Conservation (phyloP, 2,888 invertebrate species). For the Iselma pallidipennis region DNA sequence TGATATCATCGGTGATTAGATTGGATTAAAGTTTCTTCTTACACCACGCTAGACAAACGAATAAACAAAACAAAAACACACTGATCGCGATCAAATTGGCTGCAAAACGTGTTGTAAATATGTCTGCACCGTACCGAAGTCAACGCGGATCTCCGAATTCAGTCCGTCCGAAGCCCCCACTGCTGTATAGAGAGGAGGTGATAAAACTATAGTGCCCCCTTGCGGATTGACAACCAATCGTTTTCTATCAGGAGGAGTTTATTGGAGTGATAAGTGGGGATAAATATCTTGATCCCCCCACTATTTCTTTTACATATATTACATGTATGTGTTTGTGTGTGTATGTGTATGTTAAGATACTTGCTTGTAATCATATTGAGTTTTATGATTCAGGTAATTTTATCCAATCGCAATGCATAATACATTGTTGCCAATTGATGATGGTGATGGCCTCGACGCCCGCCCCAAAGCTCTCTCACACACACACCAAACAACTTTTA, state of each 20-base stretch:
- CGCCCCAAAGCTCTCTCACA: neutral
- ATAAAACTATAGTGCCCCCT: neutral
- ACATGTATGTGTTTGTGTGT: neutral
- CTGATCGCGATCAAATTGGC: neutral
- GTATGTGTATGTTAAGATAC: neutral
- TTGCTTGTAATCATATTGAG: neutral
- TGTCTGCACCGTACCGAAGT: neutral
- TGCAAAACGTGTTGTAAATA: neutral
- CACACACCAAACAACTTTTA: too few species aligned
- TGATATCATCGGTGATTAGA: too few species aligned
- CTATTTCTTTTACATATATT: neutral
- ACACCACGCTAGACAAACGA: too few species aligned
- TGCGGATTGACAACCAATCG: conserved; percentile 1
- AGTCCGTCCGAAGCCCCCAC: neutral
- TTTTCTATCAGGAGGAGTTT: conserved; percentile 2
- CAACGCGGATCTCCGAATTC: neutral
- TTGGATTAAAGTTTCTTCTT: too few species aligned
- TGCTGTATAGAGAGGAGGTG: neutral
- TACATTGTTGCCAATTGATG: conserved; percentile 18
- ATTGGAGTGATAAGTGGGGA: neutral
- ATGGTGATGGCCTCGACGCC: conserved; percentile 1
- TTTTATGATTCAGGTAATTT: neutral
- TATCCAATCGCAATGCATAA: conserved; percentile 25
- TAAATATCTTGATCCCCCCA: neutral
- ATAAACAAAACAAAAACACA: neutral